Evolutionary conservation across 2,113 vertebrate species (phyloP), one percentile per base, ranked within the genome.

Genomic region (Nothocercus julius): DNA sequence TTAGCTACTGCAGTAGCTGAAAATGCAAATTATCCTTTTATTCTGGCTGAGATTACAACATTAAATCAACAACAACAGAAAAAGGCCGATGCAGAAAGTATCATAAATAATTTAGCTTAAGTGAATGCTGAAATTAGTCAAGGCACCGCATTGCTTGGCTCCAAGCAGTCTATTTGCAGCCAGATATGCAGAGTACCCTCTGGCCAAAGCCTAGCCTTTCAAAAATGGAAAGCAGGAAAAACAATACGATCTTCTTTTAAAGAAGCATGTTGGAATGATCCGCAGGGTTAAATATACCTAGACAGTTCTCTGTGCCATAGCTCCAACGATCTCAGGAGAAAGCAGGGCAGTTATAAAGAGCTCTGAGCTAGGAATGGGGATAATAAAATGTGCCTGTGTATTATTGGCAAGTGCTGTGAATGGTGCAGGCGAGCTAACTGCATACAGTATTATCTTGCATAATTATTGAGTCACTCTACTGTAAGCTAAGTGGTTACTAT

Each of bases 61-160:
- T 92, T 92, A 94, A 86, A 91, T 94, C 95, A 97, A 97, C 92
- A 70, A 94, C 83, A 93, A 95, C 92, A 89, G 66, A 82, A 84
- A 83, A 83, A 94, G 84, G 88, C 58, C 64, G 72, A 61, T 82
- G 91, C 21, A 53, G 82, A 87, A 93, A 95, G 92, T 93, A 96
- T 97, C 97, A 97, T 98, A 98, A 98, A 98, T 98, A 98, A 98
- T 98, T 98, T 97, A 94, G 95, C 97, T 97, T 97, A 97, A 97
- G 94, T 98, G 98, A 98, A 98, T 94, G 97, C 95, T 98, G 98
- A 98, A 98, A 98, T 98, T 98, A 98, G 97, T 96, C 95, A 95
- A 97, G 97, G 97, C 97, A 97, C 97, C 59, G 3, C 96, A 94
- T 97, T 97, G 97, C 97, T 98, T 98, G 98, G 98, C 97, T 98